Evolutionary conservation across 2,888 invertebrate genomes (phyloP).

Genomic region (Smittia sp.): DNA sequence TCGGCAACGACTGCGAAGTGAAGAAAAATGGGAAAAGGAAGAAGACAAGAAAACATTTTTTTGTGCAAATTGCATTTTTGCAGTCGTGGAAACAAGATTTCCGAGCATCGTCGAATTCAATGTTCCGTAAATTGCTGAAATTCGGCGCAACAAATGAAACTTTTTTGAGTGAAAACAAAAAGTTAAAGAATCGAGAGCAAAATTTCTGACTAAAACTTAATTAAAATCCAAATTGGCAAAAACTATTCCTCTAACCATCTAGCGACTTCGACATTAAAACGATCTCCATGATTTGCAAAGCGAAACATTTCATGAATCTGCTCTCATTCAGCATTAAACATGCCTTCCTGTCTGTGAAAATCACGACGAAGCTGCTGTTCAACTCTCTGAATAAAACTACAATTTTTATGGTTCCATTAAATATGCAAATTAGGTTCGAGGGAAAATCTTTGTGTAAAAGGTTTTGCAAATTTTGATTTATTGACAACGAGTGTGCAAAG

Average conservation of each 20-base stretch:
- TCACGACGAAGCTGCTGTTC: background rate
- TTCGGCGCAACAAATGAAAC: background rate
- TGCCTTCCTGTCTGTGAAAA: background rate
- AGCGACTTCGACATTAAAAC: too few species aligned
- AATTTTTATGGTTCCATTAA: constrained; percentile 38
- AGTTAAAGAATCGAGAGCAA: background rate
- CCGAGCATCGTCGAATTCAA: background rate
- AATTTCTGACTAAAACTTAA: background rate
- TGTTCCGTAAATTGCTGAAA: background rate
- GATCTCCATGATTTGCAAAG: too few species aligned
- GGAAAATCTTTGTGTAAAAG: background rate
- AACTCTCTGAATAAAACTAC: background rate
- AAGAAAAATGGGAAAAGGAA: background rate
- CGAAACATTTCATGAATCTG: too few species aligned
- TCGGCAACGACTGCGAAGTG: background rate
- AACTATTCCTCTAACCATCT: too few species aligned
- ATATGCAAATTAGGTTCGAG: constrained; percentile 34
- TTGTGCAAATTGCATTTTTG: background rate
- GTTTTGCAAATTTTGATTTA: constrained; percentile 35
- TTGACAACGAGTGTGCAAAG: background rate
- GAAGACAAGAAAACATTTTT: constrained; percentile 5
- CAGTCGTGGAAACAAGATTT: background rate
- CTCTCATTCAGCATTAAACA: too few species aligned
- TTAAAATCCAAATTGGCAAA: too few species aligned
- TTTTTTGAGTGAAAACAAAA: background rate